Evolutionary conservation across 2,888 invertebrate genomes (phyloP).

Genomic region (Poecilus cupreus): DNA sequence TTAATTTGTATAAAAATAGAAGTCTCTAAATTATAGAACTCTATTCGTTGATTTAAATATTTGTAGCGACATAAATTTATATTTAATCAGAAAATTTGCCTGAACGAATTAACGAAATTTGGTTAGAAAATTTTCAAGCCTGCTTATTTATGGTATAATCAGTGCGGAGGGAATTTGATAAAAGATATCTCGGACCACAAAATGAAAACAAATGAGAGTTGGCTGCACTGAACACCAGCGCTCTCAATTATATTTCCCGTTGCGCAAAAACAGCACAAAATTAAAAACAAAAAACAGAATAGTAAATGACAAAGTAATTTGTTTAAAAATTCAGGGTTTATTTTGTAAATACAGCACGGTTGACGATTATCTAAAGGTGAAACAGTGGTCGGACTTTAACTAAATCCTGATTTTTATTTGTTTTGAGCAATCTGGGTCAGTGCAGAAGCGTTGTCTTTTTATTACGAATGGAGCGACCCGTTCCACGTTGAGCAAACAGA

Average conservation of each 20-base stretch:
- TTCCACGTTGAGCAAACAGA: conserved; percentile 13
- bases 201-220: conserved; percentile 26
- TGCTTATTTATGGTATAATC: conserved; percentile 41
- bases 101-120: background rate
- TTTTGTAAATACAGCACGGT: background rate
- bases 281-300: conserved; percentile 7
- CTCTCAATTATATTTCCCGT: background rate
- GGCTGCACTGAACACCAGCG: background rate
- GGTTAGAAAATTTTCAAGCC: conserved; percentile 35
- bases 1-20: no score
- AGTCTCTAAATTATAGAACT: no score
- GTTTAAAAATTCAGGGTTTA: conserved; percentile 4
- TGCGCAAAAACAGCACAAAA: background rate
- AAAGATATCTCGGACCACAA: conserved; percentile 11
- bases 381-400: background rate
- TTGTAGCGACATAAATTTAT: no score
- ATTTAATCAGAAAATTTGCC: background rate
- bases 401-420: conserved; percentile 22
- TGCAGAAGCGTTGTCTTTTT: conserved; percentile 17
- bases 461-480: background rate
- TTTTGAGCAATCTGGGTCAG: conserved; percentile 43
- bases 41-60: no score
- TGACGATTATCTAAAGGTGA: conserved; percentile 5
- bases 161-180: conserved; percentile 37
- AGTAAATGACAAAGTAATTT: background rate